Evolutionary conservation across 2,888 invertebrate species (phyloP).

Genomic region (Odiellus spinosus): DNA sequence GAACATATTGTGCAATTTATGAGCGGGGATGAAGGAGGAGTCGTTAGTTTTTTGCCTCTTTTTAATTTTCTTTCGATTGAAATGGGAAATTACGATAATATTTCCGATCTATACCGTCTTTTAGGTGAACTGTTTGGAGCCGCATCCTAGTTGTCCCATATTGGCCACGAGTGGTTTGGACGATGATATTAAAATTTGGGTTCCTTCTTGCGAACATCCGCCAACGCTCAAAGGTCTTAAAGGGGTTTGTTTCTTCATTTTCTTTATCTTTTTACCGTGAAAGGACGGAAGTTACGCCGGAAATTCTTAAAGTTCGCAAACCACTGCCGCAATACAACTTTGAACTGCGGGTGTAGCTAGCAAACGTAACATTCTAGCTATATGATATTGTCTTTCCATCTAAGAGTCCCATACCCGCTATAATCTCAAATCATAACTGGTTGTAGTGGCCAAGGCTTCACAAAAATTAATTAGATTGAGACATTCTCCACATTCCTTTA

Average conservation of each 20-base stretch:
- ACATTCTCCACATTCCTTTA: too few species aligned
- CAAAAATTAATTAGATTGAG: too few species aligned
- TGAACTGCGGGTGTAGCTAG: too few species aligned
- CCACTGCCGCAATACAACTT: too few species aligned
- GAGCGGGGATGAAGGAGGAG: conserved; percentile 61
- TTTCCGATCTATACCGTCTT: conserved; percentile 4
- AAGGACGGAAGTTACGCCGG: neutral
- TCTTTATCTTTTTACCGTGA: neutral
- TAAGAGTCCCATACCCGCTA: too few species aligned
- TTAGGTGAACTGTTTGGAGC: conserved; percentile 84
- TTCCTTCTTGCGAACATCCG: conserved; percentile 40
- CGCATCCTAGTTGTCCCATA: conserved; percentile 71
- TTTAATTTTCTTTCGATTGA: neutral
- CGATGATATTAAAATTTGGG: conserved; percentile 83
- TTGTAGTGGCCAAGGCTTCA: too few species aligned
- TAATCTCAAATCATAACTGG: too few species aligned
- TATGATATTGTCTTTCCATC: too few species aligned
- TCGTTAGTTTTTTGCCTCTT: conserved; percentile 43
- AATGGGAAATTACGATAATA: neutral
- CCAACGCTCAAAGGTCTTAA: conserved; percentile 11
- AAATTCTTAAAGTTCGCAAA: too few species aligned
- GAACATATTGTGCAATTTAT: conserved; percentile 80
- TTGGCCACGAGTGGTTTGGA: conserved; percentile 84
- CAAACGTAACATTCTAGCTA: too few species aligned
- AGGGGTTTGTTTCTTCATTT: conserved; percentile 6